A percentile compares a stretch with the other conserved stretches of the same genome.
phyloP scores from a whole-genome alignment of 2,797 vertebrate genomes.

The Tarsius wallacei region DNA sequence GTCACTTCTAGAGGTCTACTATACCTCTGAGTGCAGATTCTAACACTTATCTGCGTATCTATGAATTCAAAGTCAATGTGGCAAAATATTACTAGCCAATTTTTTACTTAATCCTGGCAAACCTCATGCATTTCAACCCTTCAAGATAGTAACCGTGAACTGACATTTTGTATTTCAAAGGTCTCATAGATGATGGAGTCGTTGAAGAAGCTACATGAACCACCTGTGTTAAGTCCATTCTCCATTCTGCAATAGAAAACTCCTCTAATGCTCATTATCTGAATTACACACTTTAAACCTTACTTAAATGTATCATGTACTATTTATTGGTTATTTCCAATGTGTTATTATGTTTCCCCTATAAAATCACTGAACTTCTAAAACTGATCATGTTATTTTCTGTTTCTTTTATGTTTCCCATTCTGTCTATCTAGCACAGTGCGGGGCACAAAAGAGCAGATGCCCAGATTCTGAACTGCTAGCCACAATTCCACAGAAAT shows the following conservation, averaged over 20 bases:
- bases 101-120: not conserved
- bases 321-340: not conserved
- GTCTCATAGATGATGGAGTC: fast-evolving
- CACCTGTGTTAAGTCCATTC: fast-evolving
- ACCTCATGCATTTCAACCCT: not conserved
- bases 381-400: not conserved
- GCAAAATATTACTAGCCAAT: not conserved
- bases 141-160: not conserved
- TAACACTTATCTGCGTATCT: not conserved
- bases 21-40: not conserved
- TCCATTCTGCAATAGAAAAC: not conserved
- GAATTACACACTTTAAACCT: not conserved
- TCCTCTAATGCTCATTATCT: not conserved
- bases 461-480: not conserved
- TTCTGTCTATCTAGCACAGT: not conserved
- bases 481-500: not conserved
- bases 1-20: not conserved
- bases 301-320: fast-evolving
- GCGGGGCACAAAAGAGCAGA: not conserved
- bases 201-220: fast-evolving
- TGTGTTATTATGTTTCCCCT: not conserved
- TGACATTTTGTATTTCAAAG: not conserved
- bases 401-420: not conserved
- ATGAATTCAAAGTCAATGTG: not conserved
- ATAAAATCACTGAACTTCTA: not conserved